Base-by-base conservation (phyloP, 2,113 vertebrate genomes). In the Hiodon alosoides region DNA sequence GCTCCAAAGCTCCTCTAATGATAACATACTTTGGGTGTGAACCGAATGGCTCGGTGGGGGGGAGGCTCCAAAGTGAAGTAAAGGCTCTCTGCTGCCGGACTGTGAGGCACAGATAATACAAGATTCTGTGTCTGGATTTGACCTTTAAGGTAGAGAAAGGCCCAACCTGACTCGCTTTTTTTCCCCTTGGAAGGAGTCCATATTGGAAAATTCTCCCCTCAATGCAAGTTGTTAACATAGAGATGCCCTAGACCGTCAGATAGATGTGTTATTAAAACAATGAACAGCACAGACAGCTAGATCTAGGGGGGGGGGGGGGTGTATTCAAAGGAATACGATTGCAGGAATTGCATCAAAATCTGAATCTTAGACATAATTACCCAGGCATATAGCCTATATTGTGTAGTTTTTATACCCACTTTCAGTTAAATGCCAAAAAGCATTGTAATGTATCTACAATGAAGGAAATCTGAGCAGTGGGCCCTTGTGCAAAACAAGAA, bases 21-120 rank as follows among this genome's bases (percentile, higher is more conserved):
- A 76, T 58, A 71, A 17, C 46, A 58, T 50, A 14, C 8, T 67
- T 69, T 65, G 58, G 52, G 57, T 71, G 68, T 58, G 69, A 77
- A 58, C 52, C 31, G 61, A 77, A 11, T 31, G 7, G 50, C 50
- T 58, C 17, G 31, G 31, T 67, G 13, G 14, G 14, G 52, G n/a
- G 64, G 68, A 64, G 47, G 11, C 4, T 57, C 52, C 53, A 59
- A 7, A 17, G 47, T 48, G n/a, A 6, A 76, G 67, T 14, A 47
- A 51, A 46, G 50, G 17, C 9, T 14, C 58, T 31, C 8, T 11
- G 31, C 74, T n/a, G 62, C 52, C 5, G 61, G 73, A 57, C 46
- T 57, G 73, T 7, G 57, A 14, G 55, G 69, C 16, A 13, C 31
- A 71, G 70, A 71, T 71, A 71, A 60, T 71, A 50, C 55, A 5